phyloP scores from a whole-genome alignment of 2,797 vertebrate species.

The Thamnophis elegans region DNA sequence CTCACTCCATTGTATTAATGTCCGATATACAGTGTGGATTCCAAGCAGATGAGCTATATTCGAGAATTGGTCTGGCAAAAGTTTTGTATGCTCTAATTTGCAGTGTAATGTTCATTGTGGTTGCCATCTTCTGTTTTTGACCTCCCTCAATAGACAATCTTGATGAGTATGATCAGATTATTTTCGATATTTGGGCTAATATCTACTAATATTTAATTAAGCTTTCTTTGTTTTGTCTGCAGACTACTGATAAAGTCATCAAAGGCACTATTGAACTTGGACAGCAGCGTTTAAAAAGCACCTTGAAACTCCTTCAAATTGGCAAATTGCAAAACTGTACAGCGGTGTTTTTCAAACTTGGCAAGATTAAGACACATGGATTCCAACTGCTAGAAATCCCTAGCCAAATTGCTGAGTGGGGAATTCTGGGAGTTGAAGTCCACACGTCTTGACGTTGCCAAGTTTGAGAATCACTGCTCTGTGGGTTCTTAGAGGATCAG shows the following conservation, averaged over 20 bases:
- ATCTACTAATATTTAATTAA: not conserved
- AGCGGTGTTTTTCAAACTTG: not conserved
- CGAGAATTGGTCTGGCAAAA: too few species aligned
- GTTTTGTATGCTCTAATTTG: too few species aligned
- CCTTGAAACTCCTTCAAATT: not conserved
- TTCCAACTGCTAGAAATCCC: not conserved
- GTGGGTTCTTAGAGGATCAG: not conserved
- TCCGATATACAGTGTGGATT: too few species aligned
- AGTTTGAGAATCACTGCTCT: not conserved
- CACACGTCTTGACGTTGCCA: too few species aligned
- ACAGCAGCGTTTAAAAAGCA: not conserved
- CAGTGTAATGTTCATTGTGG: not conserved
- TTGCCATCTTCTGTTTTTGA: not conserved
- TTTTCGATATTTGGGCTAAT: not conserved
- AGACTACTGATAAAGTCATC: not conserved
- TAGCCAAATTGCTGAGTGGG: not conserved
- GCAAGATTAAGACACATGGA: not conserved
- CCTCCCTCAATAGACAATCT: not conserved
- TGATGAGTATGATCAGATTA: not conserved
- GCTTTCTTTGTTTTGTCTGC: not conserved
- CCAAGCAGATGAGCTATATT: too few species aligned
- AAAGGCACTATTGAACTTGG: not conserved
- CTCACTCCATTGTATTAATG: too few species aligned
- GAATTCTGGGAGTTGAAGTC: not conserved
- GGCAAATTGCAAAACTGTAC: not conserved